Evolutionary conservation across 2,888 invertebrate species (phyloP).

Genomic region (Halictus quadricinctus): DNA sequence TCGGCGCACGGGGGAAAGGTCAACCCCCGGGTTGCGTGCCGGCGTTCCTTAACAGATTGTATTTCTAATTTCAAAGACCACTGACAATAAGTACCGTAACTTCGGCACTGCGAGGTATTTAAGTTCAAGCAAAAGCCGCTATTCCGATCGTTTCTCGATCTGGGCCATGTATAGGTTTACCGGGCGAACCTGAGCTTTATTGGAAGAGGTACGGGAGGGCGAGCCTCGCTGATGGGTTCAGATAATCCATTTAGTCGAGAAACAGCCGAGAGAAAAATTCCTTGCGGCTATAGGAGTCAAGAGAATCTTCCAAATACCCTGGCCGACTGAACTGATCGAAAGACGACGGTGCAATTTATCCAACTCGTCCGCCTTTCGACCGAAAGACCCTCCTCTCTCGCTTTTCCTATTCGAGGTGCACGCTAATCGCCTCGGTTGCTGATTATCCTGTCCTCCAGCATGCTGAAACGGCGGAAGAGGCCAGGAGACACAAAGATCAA

Average conservation of each 20-base stretch:
- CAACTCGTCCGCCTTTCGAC: conserved; percentile 9
- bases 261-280: conserved; percentile 13
- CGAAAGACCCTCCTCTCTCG: not conserved
- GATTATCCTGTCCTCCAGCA: not conserved
- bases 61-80: conserved; percentile 40
- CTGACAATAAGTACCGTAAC: conserved; percentile 38
- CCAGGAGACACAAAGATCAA: not conserved
- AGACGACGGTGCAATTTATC: not conserved
- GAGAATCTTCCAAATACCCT: conserved; percentile 10
- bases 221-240: not conserved
- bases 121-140: not conserved
- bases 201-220: not conserved
- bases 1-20: conserved; percentile 11
- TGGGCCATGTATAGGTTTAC: conserved; percentile 4
- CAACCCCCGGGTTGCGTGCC: conserved; percentile 31
- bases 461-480: not conserved
- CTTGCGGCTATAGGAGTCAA: conserved; percentile 5
- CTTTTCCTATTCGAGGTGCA: not conserved
- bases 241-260: conserved; percentile 9
- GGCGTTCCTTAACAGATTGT: conserved; percentile 42
- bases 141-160: conserved; percentile 35
- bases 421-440: not conserved
- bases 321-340: not conserved
- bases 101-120: conserved; percentile 27
- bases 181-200: not conserved